These are phyloP conservation scores for Peromyscus maniculatus DNA, from an alignment of 2,113 vertebrate species.

Conservation along the genomic window DNA sequence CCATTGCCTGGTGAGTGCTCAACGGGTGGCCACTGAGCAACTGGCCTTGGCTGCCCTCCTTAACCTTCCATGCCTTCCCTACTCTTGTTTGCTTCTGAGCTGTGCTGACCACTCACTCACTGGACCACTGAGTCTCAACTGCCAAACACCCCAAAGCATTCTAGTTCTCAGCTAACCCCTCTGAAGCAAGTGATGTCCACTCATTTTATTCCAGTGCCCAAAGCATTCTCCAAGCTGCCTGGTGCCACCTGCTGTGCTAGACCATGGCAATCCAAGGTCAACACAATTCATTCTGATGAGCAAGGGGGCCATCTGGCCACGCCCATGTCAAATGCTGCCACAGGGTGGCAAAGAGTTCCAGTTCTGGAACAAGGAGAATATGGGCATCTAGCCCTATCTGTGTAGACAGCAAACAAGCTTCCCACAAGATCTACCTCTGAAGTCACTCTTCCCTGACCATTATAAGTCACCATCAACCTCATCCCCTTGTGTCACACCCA, in stretches of 20 bases:
- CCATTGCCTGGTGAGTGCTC: background rate
- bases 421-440: background rate
- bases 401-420: background rate
- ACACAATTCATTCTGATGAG: background rate
- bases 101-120: background rate
- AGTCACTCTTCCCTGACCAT: background rate
- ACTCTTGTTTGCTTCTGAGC: background rate
- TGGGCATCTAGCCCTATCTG: background rate
- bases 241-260: no score
- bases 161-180: background rate
- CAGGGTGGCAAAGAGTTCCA: no score
- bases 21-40: background rate
- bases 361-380: background rate
- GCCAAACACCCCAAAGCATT: background rate
- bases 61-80: background rate
- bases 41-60: no score
- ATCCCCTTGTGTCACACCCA: no score
- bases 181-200: background rate
- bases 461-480: background rate
- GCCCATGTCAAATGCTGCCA: background rate
- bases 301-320: no score
- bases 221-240: background rate
- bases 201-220: background rate
- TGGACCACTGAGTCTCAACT: background rate
- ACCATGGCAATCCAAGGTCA: background rate